phyloP scores from a whole-genome alignment of 2,797 vertebrate species.

The Craterocephalus amniculus region DNA sequence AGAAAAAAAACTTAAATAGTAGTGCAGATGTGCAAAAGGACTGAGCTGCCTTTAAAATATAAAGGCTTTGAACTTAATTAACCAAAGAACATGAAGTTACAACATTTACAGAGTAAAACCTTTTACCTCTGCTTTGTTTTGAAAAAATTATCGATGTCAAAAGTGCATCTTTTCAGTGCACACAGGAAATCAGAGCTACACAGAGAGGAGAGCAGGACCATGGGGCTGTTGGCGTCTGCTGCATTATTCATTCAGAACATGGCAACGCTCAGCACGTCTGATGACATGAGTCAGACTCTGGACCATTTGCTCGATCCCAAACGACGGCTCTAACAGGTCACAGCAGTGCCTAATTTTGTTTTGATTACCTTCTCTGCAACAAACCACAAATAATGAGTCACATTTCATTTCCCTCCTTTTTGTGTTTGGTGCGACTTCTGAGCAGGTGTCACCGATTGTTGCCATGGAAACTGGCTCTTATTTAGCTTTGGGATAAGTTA shows the following conservation, averaged over 20 bases:
- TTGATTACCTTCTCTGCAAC: slow-evolving; percentile 6
- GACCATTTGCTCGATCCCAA: background rate
- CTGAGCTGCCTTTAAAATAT: background rate
- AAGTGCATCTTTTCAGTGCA: background rate
- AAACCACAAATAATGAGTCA: slow-evolving; percentile 9
- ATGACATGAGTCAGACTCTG: background rate
- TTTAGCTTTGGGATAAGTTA: background rate
- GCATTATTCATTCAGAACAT: background rate
- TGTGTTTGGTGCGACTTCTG: slow-evolving; percentile 10
- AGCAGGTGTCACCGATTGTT: slow-evolving; percentile 13
- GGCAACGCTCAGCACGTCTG: background rate
- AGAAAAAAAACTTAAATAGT: background rate
- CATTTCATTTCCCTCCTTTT: slow-evolving; percentile 1
- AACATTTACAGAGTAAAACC: background rate
- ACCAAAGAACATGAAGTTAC: background rate
- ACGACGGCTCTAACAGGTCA: background rate
- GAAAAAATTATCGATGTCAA: background rate
- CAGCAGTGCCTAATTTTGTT: background rate
- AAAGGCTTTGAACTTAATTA: background rate
- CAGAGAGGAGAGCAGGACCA: background rate
- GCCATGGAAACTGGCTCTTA: slow-evolving; percentile 28
- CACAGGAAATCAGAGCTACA: background rate
- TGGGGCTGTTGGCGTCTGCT: background rate
- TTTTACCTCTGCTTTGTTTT: background rate
- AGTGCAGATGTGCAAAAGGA: background rate